Evolutionary conservation across 1,140 invertebrate species (phyloP), one percentile per base, ranked within the genome.

Genomic region (Meloidogyne hapla): DNA sequence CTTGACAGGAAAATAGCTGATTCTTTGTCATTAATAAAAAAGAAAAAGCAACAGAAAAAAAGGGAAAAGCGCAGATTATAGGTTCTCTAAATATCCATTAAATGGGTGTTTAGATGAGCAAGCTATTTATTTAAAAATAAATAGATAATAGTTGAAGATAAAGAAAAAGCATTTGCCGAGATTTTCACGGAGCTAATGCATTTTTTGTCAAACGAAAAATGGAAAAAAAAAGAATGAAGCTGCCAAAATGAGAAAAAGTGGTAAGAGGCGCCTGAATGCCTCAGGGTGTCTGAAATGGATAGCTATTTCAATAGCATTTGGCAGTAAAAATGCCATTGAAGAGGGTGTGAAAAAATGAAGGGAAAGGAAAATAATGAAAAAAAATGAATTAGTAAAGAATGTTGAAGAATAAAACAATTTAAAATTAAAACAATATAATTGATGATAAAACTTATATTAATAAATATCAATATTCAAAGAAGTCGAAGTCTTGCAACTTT

Each of bases 271-370:
- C 21, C 8, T 23, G 6, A 10, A n/a, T 13, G 25, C 25, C 4
- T 56, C 21, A 26, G 12, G 4, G n/a, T 56, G 18, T 28, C 21
- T 28, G 70, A 40, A 70, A 70, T 42, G 56, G 15, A 25, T 70
- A 48, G 23, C 45, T 33, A 25, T 70, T 70, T 70, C 15, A 21
- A 38, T 0, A 23, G 4, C 40, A 15, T 9, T 42, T 68, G 23
- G 33, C 13, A 70, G 13, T 48, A 72, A n/a, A 42, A 62, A 73
- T 69, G 13, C 56, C 21, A 73, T 66, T 69, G 38, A 42, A 23
- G 18, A 33, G 15, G 15, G 15, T 48, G 12, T 33, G 33, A 33
- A 33, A 33, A 18, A 64, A 28, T 13, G 23, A 74, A 23, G 26
- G 28, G 28, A 38, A 40, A 23, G 15, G 33, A 28, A 23, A 69